Base-by-base conservation (phyloP, 2,888 invertebrate species). In the Salpingus planirostris region DNA sequence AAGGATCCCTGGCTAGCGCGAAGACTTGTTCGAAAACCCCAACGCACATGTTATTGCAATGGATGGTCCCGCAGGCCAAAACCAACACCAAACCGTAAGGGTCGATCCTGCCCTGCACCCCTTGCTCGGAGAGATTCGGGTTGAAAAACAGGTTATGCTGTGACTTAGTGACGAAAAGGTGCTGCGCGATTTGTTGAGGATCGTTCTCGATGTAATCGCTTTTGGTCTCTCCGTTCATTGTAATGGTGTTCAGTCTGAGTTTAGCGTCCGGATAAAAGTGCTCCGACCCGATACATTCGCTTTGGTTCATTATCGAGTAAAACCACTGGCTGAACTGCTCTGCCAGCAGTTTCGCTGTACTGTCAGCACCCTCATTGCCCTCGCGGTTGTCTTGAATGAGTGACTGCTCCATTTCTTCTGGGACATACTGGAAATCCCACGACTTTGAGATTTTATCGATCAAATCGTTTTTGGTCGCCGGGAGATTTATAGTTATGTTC, bases 1-100 rank as follows among this genome's bases (percentile, higher is more conserved):
- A 66, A 0, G 79, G 78, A 55, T 80, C 79, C 38, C 73, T 67
- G 12, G 76, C 63, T 22, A 81, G 59, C 2, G 73, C 74, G 60
- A 80, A 80, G 24, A 69, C 62, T 48, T 78, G 76, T 50, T 80
- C 78, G 54, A 79, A 81, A 15, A 77, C 60, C 2, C 80, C 81
- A 1, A 74, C 68, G 42, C 69, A 70, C 14, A 61, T 57, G 3
- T 60, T 46, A 8, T 57, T 55, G 2, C 65, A 59, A 51, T 80
- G 79, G 15, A 80, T 51, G 0, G 77, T 78, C 11, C 81, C 80
- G 59, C 77, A 77, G 1, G 67, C 69, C 26, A 76, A 51, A 5
- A 80, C 69, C 26, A 74, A 50, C 1, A 76, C 73, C 24, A 78
- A 56, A 1, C 80, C 80, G 53, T 80, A 76, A 1, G 69, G 64